phyloP scores from a whole-genome alignment of 2,797 vertebrate species.

The Gymnopithys bicolor region DNA sequence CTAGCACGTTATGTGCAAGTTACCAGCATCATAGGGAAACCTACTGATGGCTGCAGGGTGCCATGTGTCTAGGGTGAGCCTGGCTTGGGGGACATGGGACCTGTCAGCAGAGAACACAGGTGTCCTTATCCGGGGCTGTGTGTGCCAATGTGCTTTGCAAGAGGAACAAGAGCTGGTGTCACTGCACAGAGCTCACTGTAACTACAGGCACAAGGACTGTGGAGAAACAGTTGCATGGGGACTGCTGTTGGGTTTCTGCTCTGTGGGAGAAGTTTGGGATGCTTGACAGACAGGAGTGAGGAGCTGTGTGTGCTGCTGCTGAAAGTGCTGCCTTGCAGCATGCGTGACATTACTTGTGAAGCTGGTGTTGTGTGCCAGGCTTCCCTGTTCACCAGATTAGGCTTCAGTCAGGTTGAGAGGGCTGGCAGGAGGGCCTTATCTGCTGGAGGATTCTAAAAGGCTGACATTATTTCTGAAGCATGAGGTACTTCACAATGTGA shows the following conservation, averaged over 20 bases:
- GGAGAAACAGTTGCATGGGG: neutral
- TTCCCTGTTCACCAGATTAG: neutral
- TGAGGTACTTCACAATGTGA: neutral
- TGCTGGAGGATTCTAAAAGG: neutral
- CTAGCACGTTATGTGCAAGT: neutral
- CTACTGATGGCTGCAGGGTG: neutral
- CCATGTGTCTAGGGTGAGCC: neutral
- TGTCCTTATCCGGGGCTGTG: neutral
- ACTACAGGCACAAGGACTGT: neutral
- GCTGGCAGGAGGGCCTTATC: neutral
- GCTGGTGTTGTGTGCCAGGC: neutral
- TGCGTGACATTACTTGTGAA: neutral
- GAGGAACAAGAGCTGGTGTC: neutral
- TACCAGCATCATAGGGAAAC: neutral
- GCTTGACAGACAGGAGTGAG: neutral
- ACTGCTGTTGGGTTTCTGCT: neutral
- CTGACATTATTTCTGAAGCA: neutral
- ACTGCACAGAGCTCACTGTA: neutral
- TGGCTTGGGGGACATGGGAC: accelerated
- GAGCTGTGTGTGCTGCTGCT: neutral
- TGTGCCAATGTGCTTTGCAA: neutral
- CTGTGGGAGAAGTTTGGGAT: neutral
- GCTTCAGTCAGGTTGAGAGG: neutral
- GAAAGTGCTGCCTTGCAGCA: neutral
- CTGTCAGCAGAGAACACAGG: neutral